Evolutionary conservation across 2,888 invertebrate genomes (phyloP).

Genomic region (Lepidocyrtinus sp.): DNA sequence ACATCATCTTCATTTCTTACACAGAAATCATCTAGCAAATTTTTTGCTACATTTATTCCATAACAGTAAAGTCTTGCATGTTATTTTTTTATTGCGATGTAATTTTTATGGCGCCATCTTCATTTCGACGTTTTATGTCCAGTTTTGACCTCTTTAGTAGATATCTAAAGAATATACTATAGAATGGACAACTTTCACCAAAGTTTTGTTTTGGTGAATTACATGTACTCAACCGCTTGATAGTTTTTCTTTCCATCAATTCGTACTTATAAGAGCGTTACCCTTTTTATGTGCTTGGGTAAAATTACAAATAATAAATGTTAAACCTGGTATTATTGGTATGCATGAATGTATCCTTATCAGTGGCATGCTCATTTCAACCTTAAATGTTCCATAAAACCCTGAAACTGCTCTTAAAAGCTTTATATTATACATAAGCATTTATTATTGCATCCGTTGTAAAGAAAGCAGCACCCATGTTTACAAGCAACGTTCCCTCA

Average conservation of each 20-base stretch:
- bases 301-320: conserved; percentile 30
- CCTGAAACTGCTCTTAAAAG: background rate
- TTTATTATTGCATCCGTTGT: conserved; percentile 7
- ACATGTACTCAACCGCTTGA: no score
- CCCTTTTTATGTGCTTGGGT: no score
- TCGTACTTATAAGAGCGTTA: no score
- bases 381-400: conserved; percentile 1
- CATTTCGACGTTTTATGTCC: background rate
- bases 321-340: conserved; percentile 18
- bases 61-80: no score
- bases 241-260: background rate
- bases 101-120: conserved; percentile 7
- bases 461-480: background rate
- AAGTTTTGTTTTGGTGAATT: no score
- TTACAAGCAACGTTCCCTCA: no score
- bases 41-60: no score
- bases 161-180: no score
- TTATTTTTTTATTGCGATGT: background rate
- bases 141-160: background rate
- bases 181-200: no score
- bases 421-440: background rate
- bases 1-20: no score
- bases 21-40: no score
- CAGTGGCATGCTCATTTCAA: background rate
- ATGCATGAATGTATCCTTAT: conserved; percentile 34